phyloP scores from a whole-genome alignment of 2,888 invertebrate species.

The Ariolimax columbianus region DNA sequence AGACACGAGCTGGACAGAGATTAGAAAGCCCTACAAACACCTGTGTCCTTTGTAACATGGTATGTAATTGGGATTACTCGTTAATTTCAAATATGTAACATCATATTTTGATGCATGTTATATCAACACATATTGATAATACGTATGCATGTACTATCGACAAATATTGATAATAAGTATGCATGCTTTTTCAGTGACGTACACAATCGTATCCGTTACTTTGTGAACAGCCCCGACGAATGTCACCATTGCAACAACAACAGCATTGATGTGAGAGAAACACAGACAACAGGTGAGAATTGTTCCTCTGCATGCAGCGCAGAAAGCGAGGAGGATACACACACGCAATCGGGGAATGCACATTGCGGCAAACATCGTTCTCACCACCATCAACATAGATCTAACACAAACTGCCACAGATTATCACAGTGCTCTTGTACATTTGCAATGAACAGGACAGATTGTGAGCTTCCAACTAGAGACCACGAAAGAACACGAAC shows the following conservation, averaged over 20 bases:
- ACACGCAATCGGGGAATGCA: background rate
- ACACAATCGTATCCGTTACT: background rate
- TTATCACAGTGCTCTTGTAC: background rate
- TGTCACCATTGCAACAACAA: background rate
- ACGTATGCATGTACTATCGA: too few relatives aligned
- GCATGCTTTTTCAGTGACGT: background rate
- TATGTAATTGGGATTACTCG: too few relatives aligned
- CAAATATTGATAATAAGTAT: background rate
- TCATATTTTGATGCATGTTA: background rate
- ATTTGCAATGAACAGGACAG: background rate
- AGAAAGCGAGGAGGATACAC: background rate
- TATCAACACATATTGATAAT: background rate
- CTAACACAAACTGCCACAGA: background rate
- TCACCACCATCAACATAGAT: background rate
- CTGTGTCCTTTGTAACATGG: too few relatives aligned
- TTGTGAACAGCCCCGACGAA: background rate
- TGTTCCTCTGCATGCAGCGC: background rate
- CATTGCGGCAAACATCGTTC: background rate
- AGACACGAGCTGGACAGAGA: too few relatives aligned
- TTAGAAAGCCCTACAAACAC: too few relatives aligned
- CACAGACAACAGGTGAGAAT: background rate
- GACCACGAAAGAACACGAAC: background rate
- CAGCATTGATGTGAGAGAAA: background rate
- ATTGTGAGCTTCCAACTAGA: background rate
- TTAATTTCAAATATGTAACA: too few relatives aligned